Evolutionary conservation across 2,113 vertebrate genomes (phyloP), one percentile per base, ranked within the genome.

Genomic region (Oriolus oriolus): DNA sequence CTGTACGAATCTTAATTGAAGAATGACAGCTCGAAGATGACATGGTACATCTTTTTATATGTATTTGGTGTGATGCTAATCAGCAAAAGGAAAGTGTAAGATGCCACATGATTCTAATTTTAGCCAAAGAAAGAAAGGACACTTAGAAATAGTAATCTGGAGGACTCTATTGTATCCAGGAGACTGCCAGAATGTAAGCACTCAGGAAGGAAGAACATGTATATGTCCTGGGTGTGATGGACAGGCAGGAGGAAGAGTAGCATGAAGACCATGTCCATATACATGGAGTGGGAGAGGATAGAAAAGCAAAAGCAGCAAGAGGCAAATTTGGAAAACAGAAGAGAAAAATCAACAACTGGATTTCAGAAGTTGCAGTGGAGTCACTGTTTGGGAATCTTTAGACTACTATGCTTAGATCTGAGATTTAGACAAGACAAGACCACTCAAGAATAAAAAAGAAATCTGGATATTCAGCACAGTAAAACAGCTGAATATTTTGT

Each of bases 241-340:
- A 59, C 22, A 83, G 13, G 5, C 7, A 60, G 16, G 10, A 88
- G 16, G 14, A 91, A 39, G 4, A 84, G 11, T 4, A 81, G 7
- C 7, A 59, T 33, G 23, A 94, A 86, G 30, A 80, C 11, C 3
- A 49, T 4, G 30, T 9, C 17, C 17, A 44, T 13, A 52, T 56
- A 44, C 3, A 81, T 7, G 10, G 31, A 59, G 7, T 1, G 11
- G 6, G 9, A 69, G 1, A 61, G 3, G 4, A 16, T 1, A 70
- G 17, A 65, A 69, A 65, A 49, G 33, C 16, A 52, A 77, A 84
- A 78, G n/a, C 24, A 92, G n/a, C 7, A 75, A 66, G 7, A 57
- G 4, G 13, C 2, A 70, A 22, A 30, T 23, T 10, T 42, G 26
- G 31, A 45, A 89, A 86, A 92, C 0, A 54, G 13, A 73, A 60